Conservation (phyloP, 2,113 vertebrate species). For the Seriola aureovittata region DNA sequence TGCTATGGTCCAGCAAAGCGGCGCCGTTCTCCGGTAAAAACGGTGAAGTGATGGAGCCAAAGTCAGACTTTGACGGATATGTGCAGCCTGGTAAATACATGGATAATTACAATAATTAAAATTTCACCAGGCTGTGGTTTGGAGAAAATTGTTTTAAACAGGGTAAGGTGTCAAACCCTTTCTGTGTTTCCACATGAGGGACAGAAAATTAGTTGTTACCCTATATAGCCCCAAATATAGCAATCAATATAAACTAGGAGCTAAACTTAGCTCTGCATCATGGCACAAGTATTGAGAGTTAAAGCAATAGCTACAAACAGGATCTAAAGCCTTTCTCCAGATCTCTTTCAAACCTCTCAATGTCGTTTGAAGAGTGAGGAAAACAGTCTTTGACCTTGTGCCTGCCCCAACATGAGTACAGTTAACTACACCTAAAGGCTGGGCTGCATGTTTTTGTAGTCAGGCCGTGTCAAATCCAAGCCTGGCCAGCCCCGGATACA, state of each 20-base stretch:
- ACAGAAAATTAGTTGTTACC: background rate
- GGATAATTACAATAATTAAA: constrained; percentile 44
- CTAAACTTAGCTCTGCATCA: background rate
- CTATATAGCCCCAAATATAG: too few species aligned
- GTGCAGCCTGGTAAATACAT: constrained; percentile 97
- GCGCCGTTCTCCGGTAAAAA: constrained; percentile 89
- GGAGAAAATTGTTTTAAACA: background rate
- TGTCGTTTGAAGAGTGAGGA: constrained; percentile 4
- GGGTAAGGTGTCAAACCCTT: background rate
- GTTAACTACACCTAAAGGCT: constrained; percentile 38
- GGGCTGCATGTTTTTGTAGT: constrained; percentile 51
- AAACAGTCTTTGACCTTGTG: constrained; percentile 61
- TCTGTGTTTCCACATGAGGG: background rate
- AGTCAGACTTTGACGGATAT: constrained; percentile 89
- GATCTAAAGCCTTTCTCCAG: rapidly evolving
- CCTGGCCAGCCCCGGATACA: constrained; percentile 19
- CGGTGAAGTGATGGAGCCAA: constrained; percentile 89
- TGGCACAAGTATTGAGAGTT: background rate
- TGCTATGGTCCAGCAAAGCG: constrained; percentile 16
- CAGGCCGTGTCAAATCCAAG: constrained; percentile 43
- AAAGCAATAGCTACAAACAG: background rate
- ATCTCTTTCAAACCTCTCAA: background rate
- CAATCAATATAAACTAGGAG: background rate
- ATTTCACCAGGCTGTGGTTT: too few species aligned
- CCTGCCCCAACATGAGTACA: constrained; percentile 43